A percentile compares a stretch with the other conserved stretches of the same genome.
Conservation (phyloP, 2,113 vertebrate species). For the Rhombomys opimus region DNA sequence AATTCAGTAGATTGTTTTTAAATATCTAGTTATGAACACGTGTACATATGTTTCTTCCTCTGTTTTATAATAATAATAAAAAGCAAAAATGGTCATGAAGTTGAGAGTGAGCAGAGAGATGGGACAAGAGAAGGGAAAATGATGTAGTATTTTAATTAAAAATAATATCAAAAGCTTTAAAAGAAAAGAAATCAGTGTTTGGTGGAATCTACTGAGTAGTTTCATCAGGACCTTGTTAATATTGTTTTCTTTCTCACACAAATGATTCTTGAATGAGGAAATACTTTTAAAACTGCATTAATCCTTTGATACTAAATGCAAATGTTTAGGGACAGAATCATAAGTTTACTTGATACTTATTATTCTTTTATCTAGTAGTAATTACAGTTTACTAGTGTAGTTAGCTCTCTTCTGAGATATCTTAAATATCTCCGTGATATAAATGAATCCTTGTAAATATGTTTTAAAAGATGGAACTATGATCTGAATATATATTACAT, state of each 20-base stretch:
- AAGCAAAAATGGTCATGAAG: neutral
- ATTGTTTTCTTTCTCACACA: neutral
- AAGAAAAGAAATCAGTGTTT: neutral
- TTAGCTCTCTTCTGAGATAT: neutral
- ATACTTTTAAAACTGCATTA: neutral
- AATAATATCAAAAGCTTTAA: neutral
- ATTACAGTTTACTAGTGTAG: neutral
- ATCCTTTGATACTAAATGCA: neutral
- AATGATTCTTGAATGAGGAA: neutral
- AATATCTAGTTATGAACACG: neutral
- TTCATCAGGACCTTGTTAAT: neutral
- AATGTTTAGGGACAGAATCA: neutral
- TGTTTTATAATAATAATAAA: neutral
- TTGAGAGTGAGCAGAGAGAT: neutral
- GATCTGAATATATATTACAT: neutral
- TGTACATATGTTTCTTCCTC: neutral
- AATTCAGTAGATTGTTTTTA: neutral
- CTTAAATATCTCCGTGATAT: neutral
- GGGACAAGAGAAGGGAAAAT: neutral
- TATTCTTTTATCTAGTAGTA: neutral
- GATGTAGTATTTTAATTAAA: neutral
- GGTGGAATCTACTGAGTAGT: neutral
- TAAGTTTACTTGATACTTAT: constrained; percentile 29
- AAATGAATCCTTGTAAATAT: neutral
- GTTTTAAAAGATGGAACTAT: neutral